Percentiles rank a stretch among this genome's conserved stretches.
Conservation (phyloP, 2,888 invertebrate species). For the Syrista parreyssii region DNA sequence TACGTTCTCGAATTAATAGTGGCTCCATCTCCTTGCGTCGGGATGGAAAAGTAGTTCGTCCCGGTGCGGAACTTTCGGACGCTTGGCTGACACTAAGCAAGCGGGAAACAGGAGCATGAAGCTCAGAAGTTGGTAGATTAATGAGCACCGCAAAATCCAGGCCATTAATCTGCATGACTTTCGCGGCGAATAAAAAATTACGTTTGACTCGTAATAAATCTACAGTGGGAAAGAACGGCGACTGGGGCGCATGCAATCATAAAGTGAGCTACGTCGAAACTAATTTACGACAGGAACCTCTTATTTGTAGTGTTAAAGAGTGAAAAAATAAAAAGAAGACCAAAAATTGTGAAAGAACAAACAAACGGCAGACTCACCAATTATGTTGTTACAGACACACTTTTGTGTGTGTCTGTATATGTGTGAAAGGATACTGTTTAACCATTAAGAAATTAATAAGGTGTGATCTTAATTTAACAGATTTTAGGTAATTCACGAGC, state of each 20-base stretch:
- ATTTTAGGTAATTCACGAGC: not conserved
- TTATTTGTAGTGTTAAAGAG: not conserved
- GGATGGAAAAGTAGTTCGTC: not conserved
- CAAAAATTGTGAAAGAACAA: not conserved
- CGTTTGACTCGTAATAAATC: constrained; percentile 15
- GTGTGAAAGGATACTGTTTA: too few species aligned
- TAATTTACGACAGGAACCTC: not conserved
- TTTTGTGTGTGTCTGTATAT: too few species aligned
- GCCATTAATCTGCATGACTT: constrained; percentile 8
- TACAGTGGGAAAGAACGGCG: not conserved
- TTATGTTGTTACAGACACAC: not conserved
- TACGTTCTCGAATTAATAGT: not conserved
- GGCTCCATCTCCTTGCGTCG: not conserved
- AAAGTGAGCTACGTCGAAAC: not conserved
- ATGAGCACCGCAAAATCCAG: constrained; percentile 7
- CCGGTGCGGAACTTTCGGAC: not conserved
- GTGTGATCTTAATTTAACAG: not conserved
- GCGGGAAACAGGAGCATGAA: not conserved
- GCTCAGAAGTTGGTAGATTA: constrained; percentile 11
- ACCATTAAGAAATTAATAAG: not conserved
- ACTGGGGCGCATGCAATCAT: not conserved
- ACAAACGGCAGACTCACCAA: not conserved
- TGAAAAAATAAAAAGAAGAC: not conserved
- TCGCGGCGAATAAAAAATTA: constrained; percentile 9
- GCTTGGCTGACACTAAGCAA: constrained; percentile 1